Conservation (phyloP, 2,797 vertebrate genomes). For the Thunnus albacares region DNA sequence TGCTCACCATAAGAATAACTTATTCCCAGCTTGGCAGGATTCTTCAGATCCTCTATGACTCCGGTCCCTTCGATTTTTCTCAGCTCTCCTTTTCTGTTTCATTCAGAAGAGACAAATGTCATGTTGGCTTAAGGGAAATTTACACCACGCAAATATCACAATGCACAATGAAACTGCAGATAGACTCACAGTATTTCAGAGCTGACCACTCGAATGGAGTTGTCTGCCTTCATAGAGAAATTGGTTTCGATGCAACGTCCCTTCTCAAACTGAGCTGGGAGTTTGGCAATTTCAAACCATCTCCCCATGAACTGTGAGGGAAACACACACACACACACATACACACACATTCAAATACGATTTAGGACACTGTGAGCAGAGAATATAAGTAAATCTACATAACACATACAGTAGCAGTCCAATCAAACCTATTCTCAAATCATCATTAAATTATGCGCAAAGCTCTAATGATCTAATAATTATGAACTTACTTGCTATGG, state of each 20-base stretch:
- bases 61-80: slow-evolving; percentile 88
- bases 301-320: slow-evolving; percentile 91
- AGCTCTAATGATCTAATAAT: background rate
- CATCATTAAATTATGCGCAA: too few relatives aligned
- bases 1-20: slow-evolving; percentile 91
- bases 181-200: slow-evolving; percentile 91
- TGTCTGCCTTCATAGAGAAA: slow-evolving; percentile 88
- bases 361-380: slow-evolving; percentile 22
- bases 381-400: slow-evolving; percentile 62
- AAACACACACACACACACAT: slow-evolving; percentile 6
- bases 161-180: slow-evolving; percentile 33
- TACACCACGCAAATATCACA: slow-evolving; percentile 13
- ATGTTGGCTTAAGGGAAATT: slow-evolving; percentile 24
- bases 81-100: slow-evolving; percentile 87
- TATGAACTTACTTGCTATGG: background rate
- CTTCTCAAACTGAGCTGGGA: slow-evolving; percentile 91
- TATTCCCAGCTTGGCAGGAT: slow-evolving; percentile 91
- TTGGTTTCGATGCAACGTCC: slow-evolving; percentile 93
- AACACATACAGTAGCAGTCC: slow-evolving; percentile 9
- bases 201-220: slow-evolving; percentile 90
- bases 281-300: slow-evolving; percentile 95
- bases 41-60: slow-evolving; percentile 84
- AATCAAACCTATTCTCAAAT: background rate
- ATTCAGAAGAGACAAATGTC: slow-evolving; percentile 46
- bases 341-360: slow-evolving; percentile 39